Conservation (phyloP, 2,113 vertebrate species). For the Pseudopodoces humilis region DNA sequence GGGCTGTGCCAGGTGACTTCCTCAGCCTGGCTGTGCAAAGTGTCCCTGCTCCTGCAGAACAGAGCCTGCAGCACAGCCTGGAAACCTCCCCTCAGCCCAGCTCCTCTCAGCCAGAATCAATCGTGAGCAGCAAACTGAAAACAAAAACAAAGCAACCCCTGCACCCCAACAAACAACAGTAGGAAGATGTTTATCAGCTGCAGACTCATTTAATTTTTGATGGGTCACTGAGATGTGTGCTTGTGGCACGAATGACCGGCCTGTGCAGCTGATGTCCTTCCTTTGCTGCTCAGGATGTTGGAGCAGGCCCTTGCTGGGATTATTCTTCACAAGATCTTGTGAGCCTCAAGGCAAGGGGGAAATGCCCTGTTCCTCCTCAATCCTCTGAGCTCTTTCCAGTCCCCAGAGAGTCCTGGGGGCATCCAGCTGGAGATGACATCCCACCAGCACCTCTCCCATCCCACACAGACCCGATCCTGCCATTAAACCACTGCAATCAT, state of each 20-base stretch:
- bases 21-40: neutral
- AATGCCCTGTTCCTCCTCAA: neutral
- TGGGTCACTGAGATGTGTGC: neutral
- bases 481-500: neutral
- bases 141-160: neutral
- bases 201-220: neutral
- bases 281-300: neutral
- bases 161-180: neutral
- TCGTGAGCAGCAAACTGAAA: neutral
- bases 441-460: neutral
- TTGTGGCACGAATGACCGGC: neutral
- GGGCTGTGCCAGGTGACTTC: neutral
- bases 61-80: neutral
- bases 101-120: neutral
- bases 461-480: neutral
- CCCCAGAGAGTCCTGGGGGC: neutral
- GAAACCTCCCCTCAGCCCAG: neutral
- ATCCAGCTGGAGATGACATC: neutral
- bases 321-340: fast-evolving
- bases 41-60: neutral
- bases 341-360: neutral
- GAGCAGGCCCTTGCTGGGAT: neutral
- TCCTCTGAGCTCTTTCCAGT: neutral
- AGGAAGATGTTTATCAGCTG: neutral
- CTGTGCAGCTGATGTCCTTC: neutral